A percentile compares a stretch with the other conserved stretches of the same genome.
phyloP scores from a whole-genome alignment of 1,140 invertebrate species.

The Melipona quadrifasciata region DNA sequence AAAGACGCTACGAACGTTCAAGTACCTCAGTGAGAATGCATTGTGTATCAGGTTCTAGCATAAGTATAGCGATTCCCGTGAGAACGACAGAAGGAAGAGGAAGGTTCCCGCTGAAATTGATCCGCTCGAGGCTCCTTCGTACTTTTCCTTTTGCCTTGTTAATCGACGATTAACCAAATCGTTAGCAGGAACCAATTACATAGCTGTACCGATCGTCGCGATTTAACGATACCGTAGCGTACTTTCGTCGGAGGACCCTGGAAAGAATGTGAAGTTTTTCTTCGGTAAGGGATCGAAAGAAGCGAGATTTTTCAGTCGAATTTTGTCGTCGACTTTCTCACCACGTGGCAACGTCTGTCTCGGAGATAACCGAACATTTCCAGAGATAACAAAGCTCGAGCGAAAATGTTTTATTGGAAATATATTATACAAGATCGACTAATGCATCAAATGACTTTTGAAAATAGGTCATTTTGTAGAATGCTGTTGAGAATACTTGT shows the following conservation, averaged over 20 bases:
- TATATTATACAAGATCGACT: too few relatives aligned
- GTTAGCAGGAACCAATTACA: neutral
- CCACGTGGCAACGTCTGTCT: too few relatives aligned
- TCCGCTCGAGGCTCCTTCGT: neutral
- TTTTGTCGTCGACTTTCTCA: neutral
- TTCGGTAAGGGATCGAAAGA: neutral
- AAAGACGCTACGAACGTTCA: neutral
- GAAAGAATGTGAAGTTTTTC: neutral
- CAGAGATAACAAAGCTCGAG: too few relatives aligned
- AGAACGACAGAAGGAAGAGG: neutral
- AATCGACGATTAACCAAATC: neutral
- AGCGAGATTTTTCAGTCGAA: neutral
- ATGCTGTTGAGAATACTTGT: too few relatives aligned
- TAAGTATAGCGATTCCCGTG: neutral
- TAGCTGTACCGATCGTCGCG: neutral
- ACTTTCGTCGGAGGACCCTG: neutral
- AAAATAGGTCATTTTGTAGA: too few relatives aligned
- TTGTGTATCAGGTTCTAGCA: neutral
- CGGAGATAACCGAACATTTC: too few relatives aligned
- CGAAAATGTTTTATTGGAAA: too few relatives aligned
- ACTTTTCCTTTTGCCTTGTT: slow-evolving; percentile 1
- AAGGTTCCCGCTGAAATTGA: neutral
- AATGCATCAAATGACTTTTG: too few relatives aligned
- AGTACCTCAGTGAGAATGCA: neutral
- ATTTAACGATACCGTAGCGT: neutral